Conservation (phyloP, 2,797 vertebrate genomes). For the Silurus aristotelis region DNA sequence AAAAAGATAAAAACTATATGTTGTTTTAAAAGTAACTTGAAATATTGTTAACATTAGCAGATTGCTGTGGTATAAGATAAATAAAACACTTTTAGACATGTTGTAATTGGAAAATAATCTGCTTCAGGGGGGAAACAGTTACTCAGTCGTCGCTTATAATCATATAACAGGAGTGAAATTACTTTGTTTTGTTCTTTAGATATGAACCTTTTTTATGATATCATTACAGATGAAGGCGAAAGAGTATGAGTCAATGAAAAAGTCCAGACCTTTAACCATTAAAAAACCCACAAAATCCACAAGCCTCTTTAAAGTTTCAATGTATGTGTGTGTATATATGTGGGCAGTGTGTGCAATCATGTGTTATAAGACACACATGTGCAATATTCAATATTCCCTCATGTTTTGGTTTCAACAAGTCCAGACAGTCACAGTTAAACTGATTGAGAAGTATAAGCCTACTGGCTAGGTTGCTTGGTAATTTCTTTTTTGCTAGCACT, state of each 20-base stretch:
- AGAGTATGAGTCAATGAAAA: not conserved
- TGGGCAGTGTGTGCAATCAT: not conserved
- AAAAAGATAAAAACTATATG: not conserved
- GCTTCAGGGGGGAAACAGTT: not conserved
- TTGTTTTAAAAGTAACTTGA: not conserved
- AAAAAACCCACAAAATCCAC: not conserved
- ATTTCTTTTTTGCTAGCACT: not conserved
- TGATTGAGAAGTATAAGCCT: not conserved
- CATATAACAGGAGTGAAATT: not conserved
- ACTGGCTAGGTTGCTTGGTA: not conserved
- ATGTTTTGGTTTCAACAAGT: not conserved
- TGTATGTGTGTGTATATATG: not conserved
- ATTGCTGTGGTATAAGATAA: not conserved
- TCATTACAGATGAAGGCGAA: not conserved
- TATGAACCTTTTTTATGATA: not conserved
- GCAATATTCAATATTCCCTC: not conserved
- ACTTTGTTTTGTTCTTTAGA: not conserved
- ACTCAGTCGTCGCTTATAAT: not conserved
- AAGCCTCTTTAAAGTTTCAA: no score
- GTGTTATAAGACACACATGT: not conserved
- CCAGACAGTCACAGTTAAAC: not conserved
- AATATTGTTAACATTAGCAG: not conserved
- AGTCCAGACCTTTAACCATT: not conserved
- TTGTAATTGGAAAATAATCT: not conserved
- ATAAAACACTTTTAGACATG: not conserved